These are phyloP conservation scores for Phalloptychus januarius DNA, from an alignment of 2,797 vertebrate genomes.

Conservation along the genomic window DNA sequence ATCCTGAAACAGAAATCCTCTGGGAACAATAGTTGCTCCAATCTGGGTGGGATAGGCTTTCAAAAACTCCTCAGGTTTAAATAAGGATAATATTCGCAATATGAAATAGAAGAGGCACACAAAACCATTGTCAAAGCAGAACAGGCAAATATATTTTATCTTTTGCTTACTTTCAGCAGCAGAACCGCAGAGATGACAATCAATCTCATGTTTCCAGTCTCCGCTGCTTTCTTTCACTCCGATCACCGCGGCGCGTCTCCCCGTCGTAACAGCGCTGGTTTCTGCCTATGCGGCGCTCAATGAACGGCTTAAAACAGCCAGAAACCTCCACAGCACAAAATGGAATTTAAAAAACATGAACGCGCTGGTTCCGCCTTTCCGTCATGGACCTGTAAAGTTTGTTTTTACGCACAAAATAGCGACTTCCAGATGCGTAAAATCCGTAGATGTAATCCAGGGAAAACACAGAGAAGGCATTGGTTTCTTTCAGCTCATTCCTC, in stretches of 20 bases:
- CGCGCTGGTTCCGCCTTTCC: conserved; percentile 14
- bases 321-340: background rate
- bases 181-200: conserved; percentile 67
- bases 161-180: conserved; percentile 71
- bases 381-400: conserved; percentile 27
- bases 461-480: conserved; percentile 9
- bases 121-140: background rate
- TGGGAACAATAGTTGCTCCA: conserved; percentile 26
- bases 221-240: conserved; percentile 18
- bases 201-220: conserved; percentile 61
- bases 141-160: background rate
- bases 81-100: background rate
- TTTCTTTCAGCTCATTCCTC: conserved; percentile 32
- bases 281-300: conserved; percentile 10
- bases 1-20: conserved; percentile 28
- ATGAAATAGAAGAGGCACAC: accelerated
- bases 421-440: conserved; percentile 23
- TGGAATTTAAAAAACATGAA: conserved; percentile 10
- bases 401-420: conserved; percentile 41
- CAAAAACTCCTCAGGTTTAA: conserved; percentile 1
- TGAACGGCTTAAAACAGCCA: background rate
- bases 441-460: conserved; percentile 23
- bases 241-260: conserved; percentile 16
- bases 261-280: background rate
- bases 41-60: background rate